phyloP scores from a whole-genome alignment of 1,140 invertebrate species.

The Zaprionus africanus region DNA sequence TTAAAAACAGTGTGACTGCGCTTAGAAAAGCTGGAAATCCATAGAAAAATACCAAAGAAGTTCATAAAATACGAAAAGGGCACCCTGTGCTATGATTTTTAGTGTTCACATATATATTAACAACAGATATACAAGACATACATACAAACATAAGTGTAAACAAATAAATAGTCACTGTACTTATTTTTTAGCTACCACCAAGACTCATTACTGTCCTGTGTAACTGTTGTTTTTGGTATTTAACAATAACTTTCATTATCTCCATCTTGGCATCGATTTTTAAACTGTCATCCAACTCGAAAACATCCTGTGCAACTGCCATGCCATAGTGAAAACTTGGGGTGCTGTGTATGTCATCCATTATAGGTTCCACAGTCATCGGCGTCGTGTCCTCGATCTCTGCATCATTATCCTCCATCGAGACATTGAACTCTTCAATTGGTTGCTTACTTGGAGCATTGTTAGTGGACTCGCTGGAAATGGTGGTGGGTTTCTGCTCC shows the following conservation, averaged over 20 bases:
- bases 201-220: slow-evolving; percentile 40
- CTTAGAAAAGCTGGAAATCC: background rate
- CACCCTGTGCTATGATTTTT: background rate
- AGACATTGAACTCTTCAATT: slow-evolving; percentile 40
- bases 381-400: slow-evolving; percentile 40
- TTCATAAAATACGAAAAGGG: background rate
- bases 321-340: slow-evolving; percentile 51
- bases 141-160: background rate
- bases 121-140: background rate
- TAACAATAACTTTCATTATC: slow-evolving; percentile 52
- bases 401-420: slow-evolving; percentile 38
- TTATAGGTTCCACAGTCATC: slow-evolving; percentile 29
- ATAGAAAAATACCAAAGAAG: background rate
- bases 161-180: background rate
- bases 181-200: slow-evolving; percentile 24
- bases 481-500: slow-evolving; percentile 6
- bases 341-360: slow-evolving; percentile 28
- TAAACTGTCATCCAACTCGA: slow-evolving; percentile 37
- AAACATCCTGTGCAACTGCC: slow-evolving; percentile 51
- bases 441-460: slow-evolving; percentile 9
- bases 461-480: background rate
- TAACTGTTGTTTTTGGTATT: slow-evolving; percentile 50
- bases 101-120: background rate
- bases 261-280: slow-evolving; percentile 56
- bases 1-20: slow-evolving; percentile 11